Percentiles rank a stretch among this genome's conserved stretches.
phyloP scores from a whole-genome alignment of 2,797 vertebrate species.

The Scolopax bukidnonensis region DNA sequence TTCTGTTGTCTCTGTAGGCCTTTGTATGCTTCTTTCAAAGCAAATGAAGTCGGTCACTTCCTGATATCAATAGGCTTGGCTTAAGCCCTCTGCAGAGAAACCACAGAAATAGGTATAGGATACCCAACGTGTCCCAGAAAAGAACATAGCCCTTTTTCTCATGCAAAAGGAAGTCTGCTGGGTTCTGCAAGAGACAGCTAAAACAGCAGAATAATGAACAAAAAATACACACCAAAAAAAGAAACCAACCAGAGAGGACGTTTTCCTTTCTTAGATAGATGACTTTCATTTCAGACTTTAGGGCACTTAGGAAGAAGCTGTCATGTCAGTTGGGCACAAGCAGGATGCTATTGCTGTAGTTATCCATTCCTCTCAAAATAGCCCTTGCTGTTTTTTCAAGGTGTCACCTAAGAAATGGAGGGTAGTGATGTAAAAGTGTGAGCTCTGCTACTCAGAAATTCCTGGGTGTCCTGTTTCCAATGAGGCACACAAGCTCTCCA shows the following conservation, averaged over 20 bases:
- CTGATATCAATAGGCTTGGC: not conserved
- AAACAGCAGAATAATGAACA: not conserved
- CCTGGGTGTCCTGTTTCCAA: not conserved
- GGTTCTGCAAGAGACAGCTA: not conserved
- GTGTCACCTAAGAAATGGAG: not conserved
- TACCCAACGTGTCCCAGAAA: not conserved
- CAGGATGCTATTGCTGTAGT: not conserved
- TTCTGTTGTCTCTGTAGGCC: not conserved
- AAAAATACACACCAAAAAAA: not conserved
- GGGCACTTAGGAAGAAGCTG: not conserved
- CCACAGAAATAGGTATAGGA: not conserved
- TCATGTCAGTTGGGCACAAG: rapidly evolving
- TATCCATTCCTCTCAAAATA: not conserved
- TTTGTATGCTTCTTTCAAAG: not conserved
- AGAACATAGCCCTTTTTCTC: not conserved
- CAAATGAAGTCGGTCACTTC: not conserved
- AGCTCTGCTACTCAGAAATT: not conserved
- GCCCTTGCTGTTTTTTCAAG: not conserved
- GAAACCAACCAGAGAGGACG: not conserved
- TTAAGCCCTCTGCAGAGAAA: not conserved
- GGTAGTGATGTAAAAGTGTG: not conserved
- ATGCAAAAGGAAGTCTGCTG: not conserved
- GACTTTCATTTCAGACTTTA: not conserved
- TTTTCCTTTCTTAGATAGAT: not conserved
- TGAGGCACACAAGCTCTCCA: not conserved